Conservation (phyloP, 1,140 invertebrate genomes). For the Calycopis cecrops region DNA sequence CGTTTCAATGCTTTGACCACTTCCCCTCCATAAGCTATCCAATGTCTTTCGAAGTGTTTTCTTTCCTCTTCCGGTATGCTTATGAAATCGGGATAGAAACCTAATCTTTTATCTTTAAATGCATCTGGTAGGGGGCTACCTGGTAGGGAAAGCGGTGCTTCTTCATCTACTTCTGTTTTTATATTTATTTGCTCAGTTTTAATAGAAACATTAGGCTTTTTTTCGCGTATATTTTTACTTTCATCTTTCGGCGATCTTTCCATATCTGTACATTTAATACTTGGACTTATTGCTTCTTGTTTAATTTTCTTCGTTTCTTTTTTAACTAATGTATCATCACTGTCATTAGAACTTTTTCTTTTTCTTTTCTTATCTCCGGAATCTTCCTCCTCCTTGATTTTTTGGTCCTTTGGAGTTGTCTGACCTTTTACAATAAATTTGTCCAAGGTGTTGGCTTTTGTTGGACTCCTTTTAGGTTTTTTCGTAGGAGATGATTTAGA, state of each 20-base stretch:
- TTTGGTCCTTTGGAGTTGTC: constrained; percentile 16
- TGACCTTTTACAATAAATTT: constrained; percentile 34
- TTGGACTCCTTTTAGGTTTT: constrained; percentile 40
- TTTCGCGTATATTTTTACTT: constrained; percentile 12
- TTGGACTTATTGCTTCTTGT: constrained; percentile 1
- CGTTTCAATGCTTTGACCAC: constrained; percentile 55
- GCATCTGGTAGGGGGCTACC: constrained; percentile 58
- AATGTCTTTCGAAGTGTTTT: constrained; percentile 65
- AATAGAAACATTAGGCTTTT: background rate
- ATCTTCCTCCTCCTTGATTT: constrained; percentile 21
- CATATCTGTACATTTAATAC: background rate
- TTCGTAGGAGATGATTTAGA: constrained; percentile 43
- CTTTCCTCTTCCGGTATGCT: constrained; percentile 52
- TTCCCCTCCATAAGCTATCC: constrained; percentile 72
- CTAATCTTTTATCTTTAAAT: constrained; percentile 52
- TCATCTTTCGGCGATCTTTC: background rate
- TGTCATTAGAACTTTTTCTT: background rate
- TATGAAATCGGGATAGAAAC: constrained; percentile 65
- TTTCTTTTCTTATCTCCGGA: constrained; percentile 21
- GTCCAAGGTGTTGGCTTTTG: constrained; percentile 31
- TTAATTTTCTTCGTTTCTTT: constrained; percentile 8
- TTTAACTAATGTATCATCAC: constrained; percentile 1
- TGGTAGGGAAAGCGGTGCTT: constrained; percentile 26
- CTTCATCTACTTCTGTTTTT: background rate
- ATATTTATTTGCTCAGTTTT: constrained; percentile 13